These are phyloP conservation scores for Eumeta japonica DNA, from an alignment of 1,140 invertebrate genomes.

Conservation along the genomic window DNA sequence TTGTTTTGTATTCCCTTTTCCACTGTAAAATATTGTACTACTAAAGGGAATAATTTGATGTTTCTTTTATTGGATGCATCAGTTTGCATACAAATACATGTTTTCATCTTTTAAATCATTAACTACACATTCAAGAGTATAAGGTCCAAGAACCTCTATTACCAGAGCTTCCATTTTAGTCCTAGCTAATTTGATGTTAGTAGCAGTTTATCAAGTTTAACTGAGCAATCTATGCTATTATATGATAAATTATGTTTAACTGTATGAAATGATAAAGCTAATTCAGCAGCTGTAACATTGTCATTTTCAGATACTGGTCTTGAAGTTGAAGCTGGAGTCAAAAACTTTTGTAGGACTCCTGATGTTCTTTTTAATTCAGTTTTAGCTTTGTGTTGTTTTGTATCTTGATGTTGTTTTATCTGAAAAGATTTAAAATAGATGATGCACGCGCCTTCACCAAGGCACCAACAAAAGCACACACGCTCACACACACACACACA, in stretches of 20 bases:
- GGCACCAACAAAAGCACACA: slow-evolving; percentile 1
- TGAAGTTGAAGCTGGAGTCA: slow-evolving; percentile 1
- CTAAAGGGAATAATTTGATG: no score
- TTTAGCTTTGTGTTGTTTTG: slow-evolving; percentile 4
- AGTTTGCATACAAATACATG: slow-evolving; percentile 2
- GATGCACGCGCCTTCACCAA: background rate
- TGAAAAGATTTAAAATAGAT: slow-evolving; percentile 2
- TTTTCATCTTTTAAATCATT: slow-evolving; percentile 5
- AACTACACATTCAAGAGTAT: slow-evolving; percentile 1
- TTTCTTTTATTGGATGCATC: slow-evolving; percentile 4
- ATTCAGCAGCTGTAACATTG: slow-evolving; percentile 4
- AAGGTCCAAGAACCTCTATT: slow-evolving; percentile 1
- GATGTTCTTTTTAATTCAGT: slow-evolving; percentile 3
- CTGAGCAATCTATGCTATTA: no score
- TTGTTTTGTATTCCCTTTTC: slow-evolving; percentile 3
- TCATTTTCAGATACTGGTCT: slow-evolving; percentile 3
- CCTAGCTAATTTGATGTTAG: slow-evolving; percentile 2
- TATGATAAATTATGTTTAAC: no score
- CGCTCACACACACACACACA: background rate
- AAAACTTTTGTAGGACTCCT: slow-evolving; percentile 1
- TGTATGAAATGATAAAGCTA: slow-evolving; percentile 2
- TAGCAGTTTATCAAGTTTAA: slow-evolving; percentile 1
- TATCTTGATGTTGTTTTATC: slow-evolving; percentile 4
- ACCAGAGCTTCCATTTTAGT: slow-evolving; percentile 3
- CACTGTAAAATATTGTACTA: slow-evolving; percentile 4